Evolutionary conservation across 2,888 invertebrate species (phyloP), one percentile per base, ranked within the genome.

Genomic region (Diaperis boleti): DNA sequence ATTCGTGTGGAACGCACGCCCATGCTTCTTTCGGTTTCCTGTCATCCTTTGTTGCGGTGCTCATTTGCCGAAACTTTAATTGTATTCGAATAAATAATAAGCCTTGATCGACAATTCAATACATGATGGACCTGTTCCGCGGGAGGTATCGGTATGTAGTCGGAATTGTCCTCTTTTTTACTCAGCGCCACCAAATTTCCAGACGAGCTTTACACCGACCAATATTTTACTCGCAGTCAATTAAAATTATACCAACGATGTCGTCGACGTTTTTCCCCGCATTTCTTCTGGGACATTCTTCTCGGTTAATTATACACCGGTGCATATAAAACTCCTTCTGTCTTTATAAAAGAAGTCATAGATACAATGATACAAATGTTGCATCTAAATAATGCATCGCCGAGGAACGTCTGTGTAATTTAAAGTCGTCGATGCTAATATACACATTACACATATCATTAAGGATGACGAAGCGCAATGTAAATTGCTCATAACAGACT

Each of bases 1-100:
- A 42, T 54, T 54, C 54, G 41, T 42, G 41, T 42, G 54, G 42
- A 54, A 54, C 54, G 54, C 17, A 54, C 54, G 56, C 59, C 49
- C 35, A 59, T 49, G 49, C 29, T 31, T 59, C 50, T 56, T 52
- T 50, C 59, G 59, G 44, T 52, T 50, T 39, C 47, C 59, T 59
- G 59, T 39, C 59, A 68, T 73, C 72, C 72, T 72, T 75, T 74
- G 74, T 72, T 65, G 64, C 61, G 65, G 42, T 67, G 63, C 72
- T 74, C 72, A 76, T 76, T 76, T 75, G 76, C 75, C 76, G 77
- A 76, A 76, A 73, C 69, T 75, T 73, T 76, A 76, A 78, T 77
- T 77, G 76, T 77, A 75, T 75, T 73, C 74, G 73, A 74, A 75
- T 76, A 76, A 76, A 78, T 75, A 78, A 76, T 76, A 73, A 72